Evolutionary conservation across 2,888 invertebrate species (phyloP).

Genomic region (Eupeodes luniger): DNA sequence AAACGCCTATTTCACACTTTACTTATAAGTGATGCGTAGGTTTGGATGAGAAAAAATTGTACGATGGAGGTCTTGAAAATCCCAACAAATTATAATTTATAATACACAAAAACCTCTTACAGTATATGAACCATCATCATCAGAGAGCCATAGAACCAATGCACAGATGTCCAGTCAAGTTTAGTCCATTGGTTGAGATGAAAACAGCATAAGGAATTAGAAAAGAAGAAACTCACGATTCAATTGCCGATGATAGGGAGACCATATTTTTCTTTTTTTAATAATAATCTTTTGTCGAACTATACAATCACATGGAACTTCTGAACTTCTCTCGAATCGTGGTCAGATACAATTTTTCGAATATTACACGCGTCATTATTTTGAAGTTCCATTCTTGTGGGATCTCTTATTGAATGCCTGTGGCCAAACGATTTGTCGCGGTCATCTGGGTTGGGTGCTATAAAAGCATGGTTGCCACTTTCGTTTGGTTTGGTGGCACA

Average conservation of each 20-base stretch:
- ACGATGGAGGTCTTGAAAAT: constrained; percentile 33
- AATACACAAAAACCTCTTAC: constrained; percentile 52
- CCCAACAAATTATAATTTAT: constrained; percentile 62
- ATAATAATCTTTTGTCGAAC: background rate
- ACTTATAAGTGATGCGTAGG: constrained; percentile 20
- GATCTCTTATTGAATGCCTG: constrained; percentile 55
- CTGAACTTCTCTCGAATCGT: constrained; percentile 42
- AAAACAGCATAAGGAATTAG: constrained; percentile 46
- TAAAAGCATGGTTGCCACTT: constrained; percentile 7
- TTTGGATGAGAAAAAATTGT: background rate
- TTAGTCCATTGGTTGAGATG: constrained; percentile 10
- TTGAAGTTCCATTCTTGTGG: constrained; percentile 69
- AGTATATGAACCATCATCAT: too few relatives aligned
- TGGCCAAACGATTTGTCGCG: constrained; percentile 67
- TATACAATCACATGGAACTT: background rate
- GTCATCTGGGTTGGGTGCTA: constrained; percentile 64
- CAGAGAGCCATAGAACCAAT: constrained; percentile 12
- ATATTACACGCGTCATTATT: constrained; percentile 76
- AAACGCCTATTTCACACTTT: constrained; percentile 62
- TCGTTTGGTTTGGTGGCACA: background rate
- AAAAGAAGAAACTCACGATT: constrained; percentile 24
- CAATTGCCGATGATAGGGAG: background rate
- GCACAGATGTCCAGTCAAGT: constrained; percentile 59
- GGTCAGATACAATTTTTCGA: constrained; percentile 74
- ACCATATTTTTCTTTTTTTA: background rate